Evolutionary conservation across 1,140 invertebrate genomes (phyloP).

Genomic region (Drosophila tsacasi): DNA sequence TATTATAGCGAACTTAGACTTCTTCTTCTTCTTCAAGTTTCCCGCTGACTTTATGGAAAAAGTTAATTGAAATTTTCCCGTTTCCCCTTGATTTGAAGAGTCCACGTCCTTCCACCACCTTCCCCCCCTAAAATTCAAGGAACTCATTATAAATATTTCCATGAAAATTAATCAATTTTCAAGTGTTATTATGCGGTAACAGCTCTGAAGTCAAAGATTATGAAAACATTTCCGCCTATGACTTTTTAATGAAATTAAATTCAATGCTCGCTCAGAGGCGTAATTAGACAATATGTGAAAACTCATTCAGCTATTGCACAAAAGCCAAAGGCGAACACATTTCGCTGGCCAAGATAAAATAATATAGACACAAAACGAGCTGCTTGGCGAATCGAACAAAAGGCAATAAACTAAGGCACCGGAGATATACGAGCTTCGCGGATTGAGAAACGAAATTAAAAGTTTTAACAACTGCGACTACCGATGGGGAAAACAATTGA

Average conservation of each 20-base stretch:
- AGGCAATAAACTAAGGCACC: slow-evolving; percentile 40
- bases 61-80: slow-evolving; percentile 34
- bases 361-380: slow-evolving; percentile 22
- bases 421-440: not conserved
- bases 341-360: slow-evolving; percentile 26
- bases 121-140: not conserved
- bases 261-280: slow-evolving; percentile 39
- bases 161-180: slow-evolving; percentile 37
- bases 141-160: not conserved
- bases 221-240: slow-evolving; percentile 55
- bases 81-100: slow-evolving; percentile 1
- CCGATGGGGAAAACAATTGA: slow-evolving; percentile 9
- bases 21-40: slow-evolving; percentile 15
- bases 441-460: slow-evolving; percentile 30
- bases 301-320: slow-evolving; percentile 61
- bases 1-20: slow-evolving; percentile 2
- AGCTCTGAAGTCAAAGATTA: slow-evolving; percentile 19
- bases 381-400: slow-evolving; percentile 36
- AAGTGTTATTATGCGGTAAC: slow-evolving; percentile 27
- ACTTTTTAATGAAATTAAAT: slow-evolving; percentile 37
- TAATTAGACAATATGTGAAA: slow-evolving; percentile 72
- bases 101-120: not conserved
- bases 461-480: slow-evolving; percentile 36
- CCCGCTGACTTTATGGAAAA: slow-evolving; percentile 20
- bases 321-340: slow-evolving; percentile 36